Conservation (phyloP, 2,888 invertebrate species). For the Nomada ruficornis region DNA sequence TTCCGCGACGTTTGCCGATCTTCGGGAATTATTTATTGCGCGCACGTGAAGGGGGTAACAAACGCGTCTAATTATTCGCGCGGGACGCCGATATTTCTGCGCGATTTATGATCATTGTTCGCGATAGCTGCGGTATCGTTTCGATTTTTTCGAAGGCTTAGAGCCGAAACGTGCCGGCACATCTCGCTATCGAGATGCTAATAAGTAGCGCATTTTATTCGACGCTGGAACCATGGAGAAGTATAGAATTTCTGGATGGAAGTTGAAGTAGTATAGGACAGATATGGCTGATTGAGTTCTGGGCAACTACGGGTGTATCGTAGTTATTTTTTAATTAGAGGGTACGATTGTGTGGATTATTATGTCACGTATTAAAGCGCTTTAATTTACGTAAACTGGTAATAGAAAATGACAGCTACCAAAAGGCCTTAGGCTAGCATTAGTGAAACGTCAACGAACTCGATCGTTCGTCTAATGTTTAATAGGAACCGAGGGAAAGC, state of each 20-base stretch:
- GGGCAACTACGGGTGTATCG: no score
- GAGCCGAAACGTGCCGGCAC: no score
- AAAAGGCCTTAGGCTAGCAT: neutral
- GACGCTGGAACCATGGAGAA: no score
- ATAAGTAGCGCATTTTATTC: no score
- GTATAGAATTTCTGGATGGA: no score
- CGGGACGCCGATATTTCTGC: constrained; percentile 32
- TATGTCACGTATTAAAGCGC: neutral
- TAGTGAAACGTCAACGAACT: constrained; percentile 44
- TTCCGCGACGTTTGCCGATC: constrained; percentile 44
- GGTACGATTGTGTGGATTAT: no score
- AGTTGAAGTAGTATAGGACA: no score
- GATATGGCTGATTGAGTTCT: no score
- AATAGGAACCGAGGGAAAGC: constrained; percentile 32
- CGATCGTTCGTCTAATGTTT: constrained; percentile 34
- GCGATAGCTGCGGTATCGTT: neutral
- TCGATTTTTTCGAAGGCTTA: neutral
- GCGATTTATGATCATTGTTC: constrained; percentile 26
- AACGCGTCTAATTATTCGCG: constrained; percentile 46
- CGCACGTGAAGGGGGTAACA: constrained; percentile 36
- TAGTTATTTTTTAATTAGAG: no score
- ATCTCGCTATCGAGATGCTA: no score
- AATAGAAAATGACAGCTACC: neutral
- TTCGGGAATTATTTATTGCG: constrained; percentile 47
- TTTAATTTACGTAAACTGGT: neutral